phyloP scores from a whole-genome alignment of 2,888 invertebrate species.

The Epiblema foenella region DNA sequence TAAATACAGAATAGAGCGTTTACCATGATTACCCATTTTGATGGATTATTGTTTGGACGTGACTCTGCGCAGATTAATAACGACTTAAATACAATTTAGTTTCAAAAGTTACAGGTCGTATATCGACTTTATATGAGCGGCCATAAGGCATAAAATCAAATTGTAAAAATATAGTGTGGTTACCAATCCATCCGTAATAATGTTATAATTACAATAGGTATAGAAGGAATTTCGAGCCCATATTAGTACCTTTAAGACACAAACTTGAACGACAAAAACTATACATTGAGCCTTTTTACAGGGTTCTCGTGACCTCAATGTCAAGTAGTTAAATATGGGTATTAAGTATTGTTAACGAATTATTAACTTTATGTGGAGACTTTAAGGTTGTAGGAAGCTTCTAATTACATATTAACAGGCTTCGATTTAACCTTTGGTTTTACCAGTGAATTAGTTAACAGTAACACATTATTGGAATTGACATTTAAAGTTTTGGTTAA shows the following conservation, averaged over 20 bases:
- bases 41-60: conserved; percentile 2
- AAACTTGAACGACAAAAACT: neutral
- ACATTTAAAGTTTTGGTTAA: no score
- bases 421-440: conserved; percentile 11
- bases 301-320: neutral
- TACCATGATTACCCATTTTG: neutral
- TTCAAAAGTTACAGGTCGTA: neutral
- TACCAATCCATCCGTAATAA: neutral
- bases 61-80: neutral
- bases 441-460: neutral
- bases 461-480: neutral
- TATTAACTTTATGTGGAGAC: neutral
- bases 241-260: neutral
- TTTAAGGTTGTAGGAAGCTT: neutral
- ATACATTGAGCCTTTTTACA: neutral
- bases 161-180: no score
- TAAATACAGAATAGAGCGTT: neutral
- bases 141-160: neutral
- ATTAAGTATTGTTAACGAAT: neutral
- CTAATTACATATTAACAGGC: conserved; percentile 1
- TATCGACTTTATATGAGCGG: neutral
- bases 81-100: neutral
- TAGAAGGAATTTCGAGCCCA: neutral
- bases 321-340: conserved; percentile 1
- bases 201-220: neutral